Conservation (phyloP, 2,888 invertebrate species). For the Sclerodermus sp. region DNA sequence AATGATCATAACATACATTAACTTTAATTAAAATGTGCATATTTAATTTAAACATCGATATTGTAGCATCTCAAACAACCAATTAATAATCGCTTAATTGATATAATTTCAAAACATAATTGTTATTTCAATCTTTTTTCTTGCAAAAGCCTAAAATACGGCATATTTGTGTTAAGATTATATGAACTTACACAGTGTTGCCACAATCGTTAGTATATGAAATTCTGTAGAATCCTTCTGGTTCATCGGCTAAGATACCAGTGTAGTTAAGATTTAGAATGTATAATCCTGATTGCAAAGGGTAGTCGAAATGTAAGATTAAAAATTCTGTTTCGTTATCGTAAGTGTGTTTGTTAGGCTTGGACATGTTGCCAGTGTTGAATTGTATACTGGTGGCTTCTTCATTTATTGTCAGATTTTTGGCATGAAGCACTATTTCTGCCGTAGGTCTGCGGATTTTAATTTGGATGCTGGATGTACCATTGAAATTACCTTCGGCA, state of each 20-base stretch:
- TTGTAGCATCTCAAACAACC: background rate
- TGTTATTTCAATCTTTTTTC: no score
- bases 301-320: conserved; percentile 17
- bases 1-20: no score
- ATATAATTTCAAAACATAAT: no score
- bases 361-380: background rate
- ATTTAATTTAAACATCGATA: background rate
- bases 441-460: conserved; percentile 17
- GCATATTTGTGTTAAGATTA: no score
- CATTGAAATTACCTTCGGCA: conserved; percentile 34
- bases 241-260: conserved; percentile 63
- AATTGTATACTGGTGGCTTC: conserved; percentile 8
- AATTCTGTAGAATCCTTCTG: conserved; percentile 71
- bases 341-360: conserved; percentile 12
- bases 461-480: conserved; percentile 21
- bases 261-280: conserved; percentile 62
- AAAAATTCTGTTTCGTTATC: conserved; percentile 15
- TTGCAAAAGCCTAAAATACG: no score
- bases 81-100: no score
- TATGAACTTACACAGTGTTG: conserved; percentile 47
- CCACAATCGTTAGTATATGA: conserved; percentile 61
- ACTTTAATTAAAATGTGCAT: background rate
- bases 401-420: conserved; percentile 12
- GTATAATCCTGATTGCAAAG: conserved; percentile 57
- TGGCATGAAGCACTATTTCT: conserved; percentile 10